Percentiles rank a stretch among this genome's conserved stretches.
Evolutionary conservation across 2,888 invertebrate species (phyloP).

Genomic region (Clunio marinus): DNA sequence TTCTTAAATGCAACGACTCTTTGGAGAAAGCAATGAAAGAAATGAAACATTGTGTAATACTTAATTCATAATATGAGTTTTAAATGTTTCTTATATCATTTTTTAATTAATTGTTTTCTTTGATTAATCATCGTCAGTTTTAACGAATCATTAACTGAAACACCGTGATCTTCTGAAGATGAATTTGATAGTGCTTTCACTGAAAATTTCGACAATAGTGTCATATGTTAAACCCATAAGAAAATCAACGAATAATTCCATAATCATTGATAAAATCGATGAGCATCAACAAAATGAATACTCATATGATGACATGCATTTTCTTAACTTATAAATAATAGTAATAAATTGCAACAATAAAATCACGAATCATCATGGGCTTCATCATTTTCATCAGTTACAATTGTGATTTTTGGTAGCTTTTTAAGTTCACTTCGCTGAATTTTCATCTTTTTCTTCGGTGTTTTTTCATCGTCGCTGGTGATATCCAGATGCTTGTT

Average conservation of each 20-base stretch:
- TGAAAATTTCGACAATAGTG: slow-evolving; percentile 39
- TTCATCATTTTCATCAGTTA: slow-evolving; percentile 4
- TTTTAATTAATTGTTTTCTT: slow-evolving; percentile 6
- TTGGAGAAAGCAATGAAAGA: slow-evolving; percentile 89
- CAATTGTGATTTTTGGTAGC: not conserved
- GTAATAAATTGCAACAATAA: too few species aligned
- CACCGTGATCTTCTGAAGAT: slow-evolving; percentile 40
- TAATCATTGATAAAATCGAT: not conserved
- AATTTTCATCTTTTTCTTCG: not conserved
- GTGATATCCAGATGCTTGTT: not conserved
- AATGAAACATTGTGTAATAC: slow-evolving; percentile 92
- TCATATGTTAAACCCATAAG: slow-evolving; percentile 40
- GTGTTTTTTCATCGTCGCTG: not conserved
- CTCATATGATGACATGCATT: slow-evolving; percentile 40
- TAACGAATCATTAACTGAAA: slow-evolving; percentile 17
- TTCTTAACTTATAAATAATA: too few species aligned
- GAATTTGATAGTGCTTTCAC: slow-evolving; percentile 40
- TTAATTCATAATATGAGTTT: slow-evolving; percentile 76
- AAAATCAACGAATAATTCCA: not conserved
- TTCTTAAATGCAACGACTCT: slow-evolving; percentile 83
- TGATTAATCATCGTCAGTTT: slow-evolving; percentile 44
- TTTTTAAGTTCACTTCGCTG: not conserved
- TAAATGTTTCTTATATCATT: not conserved
- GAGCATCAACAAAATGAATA: slow-evolving; percentile 21
- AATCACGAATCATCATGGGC: not conserved